Conservation (phyloP, 2,113 vertebrate genomes). For the Peromyscus polionotus region DNA sequence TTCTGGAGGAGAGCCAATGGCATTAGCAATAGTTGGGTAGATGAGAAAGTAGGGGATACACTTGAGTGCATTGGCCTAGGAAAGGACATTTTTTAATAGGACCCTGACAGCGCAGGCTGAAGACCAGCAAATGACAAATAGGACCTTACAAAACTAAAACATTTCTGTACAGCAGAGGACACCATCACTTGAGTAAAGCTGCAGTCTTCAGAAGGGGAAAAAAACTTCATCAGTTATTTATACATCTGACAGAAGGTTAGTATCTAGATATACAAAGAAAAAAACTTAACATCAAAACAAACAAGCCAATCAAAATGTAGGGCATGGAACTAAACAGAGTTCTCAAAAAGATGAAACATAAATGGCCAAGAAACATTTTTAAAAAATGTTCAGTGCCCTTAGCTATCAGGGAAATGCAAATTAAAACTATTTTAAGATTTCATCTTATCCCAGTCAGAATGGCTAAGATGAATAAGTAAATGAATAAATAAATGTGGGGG, state of each 20-base stretch:
- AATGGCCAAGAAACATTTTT: neutral
- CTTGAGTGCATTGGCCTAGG: neutral
- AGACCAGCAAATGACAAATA: neutral
- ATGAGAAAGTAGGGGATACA: neutral
- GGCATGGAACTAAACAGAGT: neutral
- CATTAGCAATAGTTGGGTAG: neutral
- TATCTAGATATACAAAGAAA: neutral
- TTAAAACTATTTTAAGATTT: neutral
- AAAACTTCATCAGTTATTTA: neutral
- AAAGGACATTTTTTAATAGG: neutral
- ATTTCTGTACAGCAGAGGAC: neutral
- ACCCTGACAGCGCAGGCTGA: neutral
- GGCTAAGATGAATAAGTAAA: neutral
- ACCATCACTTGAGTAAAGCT: neutral
- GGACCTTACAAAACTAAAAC: neutral
- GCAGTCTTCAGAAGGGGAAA: neutral
- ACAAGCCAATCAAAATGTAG: neutral
- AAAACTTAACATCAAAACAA: neutral
- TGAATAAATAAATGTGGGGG: neutral
- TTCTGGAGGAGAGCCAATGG: neutral
- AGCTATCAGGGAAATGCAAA: neutral
- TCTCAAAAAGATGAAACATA: neutral
- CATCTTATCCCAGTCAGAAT: neutral
- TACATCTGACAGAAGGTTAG: neutral
- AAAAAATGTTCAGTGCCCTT: neutral